phyloP scores from a whole-genome alignment of 2,888 invertebrate genomes.

The Hoplodrina ambigua region DNA sequence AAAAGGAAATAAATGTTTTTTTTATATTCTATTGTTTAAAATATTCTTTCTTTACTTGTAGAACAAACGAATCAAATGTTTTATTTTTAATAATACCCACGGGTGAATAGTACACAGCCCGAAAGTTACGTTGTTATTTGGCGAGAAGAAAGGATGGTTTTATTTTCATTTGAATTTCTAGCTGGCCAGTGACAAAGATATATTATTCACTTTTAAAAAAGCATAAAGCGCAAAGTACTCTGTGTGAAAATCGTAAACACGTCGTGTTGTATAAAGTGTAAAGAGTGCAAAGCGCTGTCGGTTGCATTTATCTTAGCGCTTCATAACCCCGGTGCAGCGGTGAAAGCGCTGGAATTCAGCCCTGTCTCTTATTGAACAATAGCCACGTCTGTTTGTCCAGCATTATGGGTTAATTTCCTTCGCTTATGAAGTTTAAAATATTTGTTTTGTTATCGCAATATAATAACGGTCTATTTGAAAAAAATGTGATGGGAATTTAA shows the following conservation, averaged over 20 bases:
- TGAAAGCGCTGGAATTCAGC: constrained; percentile 75
- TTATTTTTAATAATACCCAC: not conserved
- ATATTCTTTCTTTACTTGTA: not conserved
- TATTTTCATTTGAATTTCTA: constrained; percentile 10
- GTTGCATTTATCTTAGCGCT: constrained; percentile 74
- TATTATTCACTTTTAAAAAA: constrained; percentile 3
- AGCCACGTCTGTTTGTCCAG: constrained; percentile 70
- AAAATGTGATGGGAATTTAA: constrained; percentile 44
- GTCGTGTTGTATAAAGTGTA: constrained; percentile 48
- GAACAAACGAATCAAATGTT: not conserved
- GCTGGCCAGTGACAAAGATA: not conserved
- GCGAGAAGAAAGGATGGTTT: constrained; percentile 6
- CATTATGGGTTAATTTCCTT: constrained; percentile 69
- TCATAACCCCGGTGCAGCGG: constrained; percentile 73
- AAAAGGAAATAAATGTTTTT: not conserved
- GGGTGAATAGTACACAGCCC: not conserved
- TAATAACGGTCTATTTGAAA: constrained; percentile 33
- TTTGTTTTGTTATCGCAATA: constrained; percentile 62
- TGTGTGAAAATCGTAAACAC: constrained; percentile 41
- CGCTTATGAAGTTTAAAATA: constrained; percentile 55
- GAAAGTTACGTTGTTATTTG: not conserved
- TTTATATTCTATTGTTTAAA: not conserved
- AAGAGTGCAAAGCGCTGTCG: constrained; percentile 51
- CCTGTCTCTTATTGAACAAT: constrained; percentile 75
- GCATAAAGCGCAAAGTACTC: constrained; percentile 25